Percentiles rank a stretch among this genome's conserved stretches.
phyloP scores from a whole-genome alignment of 2,113 vertebrate species.

The Heterochromis multidens region DNA sequence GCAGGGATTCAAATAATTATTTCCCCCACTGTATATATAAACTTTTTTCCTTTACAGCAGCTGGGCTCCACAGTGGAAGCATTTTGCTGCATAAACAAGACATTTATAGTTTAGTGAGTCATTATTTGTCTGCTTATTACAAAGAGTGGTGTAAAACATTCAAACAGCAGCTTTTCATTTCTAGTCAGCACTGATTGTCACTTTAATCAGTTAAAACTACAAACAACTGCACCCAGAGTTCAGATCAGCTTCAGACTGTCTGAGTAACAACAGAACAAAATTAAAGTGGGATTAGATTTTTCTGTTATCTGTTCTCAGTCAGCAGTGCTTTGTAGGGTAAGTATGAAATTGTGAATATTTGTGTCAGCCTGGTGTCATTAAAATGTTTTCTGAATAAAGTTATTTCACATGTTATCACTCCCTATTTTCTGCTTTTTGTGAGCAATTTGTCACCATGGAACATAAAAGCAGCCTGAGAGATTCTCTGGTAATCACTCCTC shows the following conservation, averaged over 20 bases:
- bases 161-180: not conserved
- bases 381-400: not conserved
- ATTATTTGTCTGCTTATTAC: too few relatives aligned
- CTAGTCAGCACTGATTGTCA: fast-evolving
- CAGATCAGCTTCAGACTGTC: not conserved
- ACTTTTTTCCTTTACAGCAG: not conserved
- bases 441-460: not conserved
- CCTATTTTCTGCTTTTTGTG: not conserved
- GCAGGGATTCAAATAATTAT: not conserved
- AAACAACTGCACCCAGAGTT: not conserved
- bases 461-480: not conserved
- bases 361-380: not conserved
- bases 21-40: not conserved
- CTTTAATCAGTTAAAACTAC: not conserved
- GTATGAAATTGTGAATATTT: not conserved
- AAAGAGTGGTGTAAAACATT: too few relatives aligned
- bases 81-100: not conserved
- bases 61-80: not conserved
- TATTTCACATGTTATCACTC: not conserved
- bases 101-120: too few relatives aligned
- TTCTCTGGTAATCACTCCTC: not conserved
- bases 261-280: not conserved
- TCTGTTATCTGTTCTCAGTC: not conserved
- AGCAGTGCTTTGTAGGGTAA: not conserved
- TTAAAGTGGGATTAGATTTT: not conserved